Conservation (phyloP, 2,797 vertebrate species). For the Sternotherus odoratus region DNA sequence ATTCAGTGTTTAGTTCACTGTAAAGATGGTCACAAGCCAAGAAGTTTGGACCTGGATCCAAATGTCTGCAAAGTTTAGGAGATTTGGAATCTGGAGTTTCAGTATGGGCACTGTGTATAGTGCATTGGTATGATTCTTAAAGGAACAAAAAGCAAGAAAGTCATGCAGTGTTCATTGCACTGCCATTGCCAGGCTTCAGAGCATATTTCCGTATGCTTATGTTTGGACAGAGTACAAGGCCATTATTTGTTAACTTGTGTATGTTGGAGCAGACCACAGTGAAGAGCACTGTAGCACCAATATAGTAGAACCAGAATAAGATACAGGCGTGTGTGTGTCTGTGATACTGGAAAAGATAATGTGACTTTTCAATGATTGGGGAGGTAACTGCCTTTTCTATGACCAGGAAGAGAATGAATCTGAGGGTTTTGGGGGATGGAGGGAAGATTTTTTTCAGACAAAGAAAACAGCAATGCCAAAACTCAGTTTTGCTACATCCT, state of each 20-base stretch:
- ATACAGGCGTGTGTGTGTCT: fast-evolving
- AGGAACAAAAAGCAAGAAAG: not conserved
- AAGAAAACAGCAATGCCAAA: not conserved
- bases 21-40: not conserved
- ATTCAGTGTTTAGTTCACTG: conserved; percentile 14
- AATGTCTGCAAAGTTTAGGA: conserved; percentile 4
- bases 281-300: not conserved
- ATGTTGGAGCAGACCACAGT: not conserved
- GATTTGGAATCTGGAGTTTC: not conserved
- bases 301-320: not conserved
- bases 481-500: not conserved
- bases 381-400: not conserved
- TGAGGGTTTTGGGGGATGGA: not conserved
- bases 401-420: not conserved
- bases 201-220: not conserved
- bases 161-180: fast-evolving
- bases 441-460: not conserved
- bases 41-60: not conserved
- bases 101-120: not conserved
- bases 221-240: fast-evolving
- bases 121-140: not conserved
- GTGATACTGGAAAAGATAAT: fast-evolving
- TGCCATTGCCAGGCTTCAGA: not conserved
- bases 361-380: not conserved
- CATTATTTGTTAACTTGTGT: fast-evolving